Evolutionary conservation across 1,140 invertebrate genomes (phyloP).

Genomic region (Proales similis): DNA sequence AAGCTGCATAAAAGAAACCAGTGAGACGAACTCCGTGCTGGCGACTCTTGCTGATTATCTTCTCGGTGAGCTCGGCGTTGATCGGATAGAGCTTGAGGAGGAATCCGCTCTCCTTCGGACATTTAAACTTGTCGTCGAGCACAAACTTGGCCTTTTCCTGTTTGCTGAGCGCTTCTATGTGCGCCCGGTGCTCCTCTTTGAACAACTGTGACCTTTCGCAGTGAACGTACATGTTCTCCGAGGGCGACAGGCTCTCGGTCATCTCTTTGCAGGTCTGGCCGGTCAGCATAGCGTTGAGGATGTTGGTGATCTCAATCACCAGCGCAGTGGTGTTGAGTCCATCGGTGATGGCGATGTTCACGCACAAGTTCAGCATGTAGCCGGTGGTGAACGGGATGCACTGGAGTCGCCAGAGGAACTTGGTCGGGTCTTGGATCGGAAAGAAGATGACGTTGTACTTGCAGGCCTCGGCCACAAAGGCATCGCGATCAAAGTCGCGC

Average conservation of each 20-base stretch:
- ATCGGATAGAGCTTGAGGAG: conserved; percentile 1
- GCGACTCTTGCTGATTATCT: background rate
- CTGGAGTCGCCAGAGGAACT: conserved; percentile 20
- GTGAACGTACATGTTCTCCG: conserved; percentile 8
- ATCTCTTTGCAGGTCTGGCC: background rate
- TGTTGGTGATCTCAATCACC: background rate
- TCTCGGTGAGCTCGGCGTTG: background rate
- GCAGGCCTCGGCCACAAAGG: conserved; percentile 1
- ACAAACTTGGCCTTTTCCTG: conserved; percentile 15
- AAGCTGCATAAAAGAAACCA: conserved; percentile 1
- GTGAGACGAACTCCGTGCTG: conserved; percentile 3
- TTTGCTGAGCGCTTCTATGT: conserved; percentile 8
- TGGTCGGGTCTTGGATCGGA: background rate
- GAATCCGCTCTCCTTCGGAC: conserved; percentile 5
- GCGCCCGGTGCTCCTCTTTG: background rate
- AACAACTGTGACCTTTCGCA: conserved; percentile 5
- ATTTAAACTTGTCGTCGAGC: background rate
- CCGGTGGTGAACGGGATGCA: background rate
- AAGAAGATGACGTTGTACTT: conserved; percentile 24
- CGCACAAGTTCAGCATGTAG: conserved; percentile 10
- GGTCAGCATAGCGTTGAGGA: background rate
- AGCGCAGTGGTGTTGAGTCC: conserved; percentile 10
- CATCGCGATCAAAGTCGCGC: background rate
- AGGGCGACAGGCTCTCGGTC: background rate
- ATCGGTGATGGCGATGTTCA: conserved; percentile 1